Evolutionary conservation across 2,113 vertebrate species (phyloP).

Genomic region (Gasterosteus nipponicus): DNA sequence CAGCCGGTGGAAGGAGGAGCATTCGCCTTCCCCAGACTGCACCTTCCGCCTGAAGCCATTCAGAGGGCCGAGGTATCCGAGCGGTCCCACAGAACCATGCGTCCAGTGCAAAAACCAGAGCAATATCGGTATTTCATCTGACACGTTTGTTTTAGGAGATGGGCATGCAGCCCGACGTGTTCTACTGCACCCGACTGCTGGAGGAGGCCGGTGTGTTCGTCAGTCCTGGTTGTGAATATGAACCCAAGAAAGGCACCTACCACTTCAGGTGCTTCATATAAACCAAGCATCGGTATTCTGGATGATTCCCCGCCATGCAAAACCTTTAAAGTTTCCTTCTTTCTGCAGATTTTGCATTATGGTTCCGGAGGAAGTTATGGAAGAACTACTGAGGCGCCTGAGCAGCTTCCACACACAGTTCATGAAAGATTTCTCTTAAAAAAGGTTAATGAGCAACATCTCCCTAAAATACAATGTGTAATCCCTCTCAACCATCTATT

Average conservation of each 20-base stretch:
- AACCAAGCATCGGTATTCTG: background rate
- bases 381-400: conserved; percentile 69
- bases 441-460: accelerated
- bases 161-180: conserved; percentile 67
- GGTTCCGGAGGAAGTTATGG: conserved; percentile 29
- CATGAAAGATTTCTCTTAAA: conserved; percentile 71
- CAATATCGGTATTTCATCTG: background rate
- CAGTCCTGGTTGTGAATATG: conserved; percentile 62
- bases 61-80: conserved; percentile 72
- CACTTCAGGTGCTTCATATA: conserved; percentile 74
- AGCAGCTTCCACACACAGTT: conserved; percentile 73
- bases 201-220: conserved; percentile 71
- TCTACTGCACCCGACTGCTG: conserved; percentile 74
- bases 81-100: no score
- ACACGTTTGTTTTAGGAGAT: conserved; percentile 58
- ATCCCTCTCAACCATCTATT: background rate
- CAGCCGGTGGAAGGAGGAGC: conserved; percentile 71
- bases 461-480: no score
- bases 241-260: conserved; percentile 68
- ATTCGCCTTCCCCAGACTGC: conserved; percentile 69
- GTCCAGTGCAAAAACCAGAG: background rate
- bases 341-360: conserved; percentile 60
- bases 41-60: conserved; percentile 70
- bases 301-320: background rate
- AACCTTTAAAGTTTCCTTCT: background rate